A percentile compares a stretch with the other conserved stretches of the same genome.
These are phyloP conservation scores for Boloria euphrosyne DNA, from an alignment of 2,888 invertebrate species.

Conservation along the genomic window DNA sequence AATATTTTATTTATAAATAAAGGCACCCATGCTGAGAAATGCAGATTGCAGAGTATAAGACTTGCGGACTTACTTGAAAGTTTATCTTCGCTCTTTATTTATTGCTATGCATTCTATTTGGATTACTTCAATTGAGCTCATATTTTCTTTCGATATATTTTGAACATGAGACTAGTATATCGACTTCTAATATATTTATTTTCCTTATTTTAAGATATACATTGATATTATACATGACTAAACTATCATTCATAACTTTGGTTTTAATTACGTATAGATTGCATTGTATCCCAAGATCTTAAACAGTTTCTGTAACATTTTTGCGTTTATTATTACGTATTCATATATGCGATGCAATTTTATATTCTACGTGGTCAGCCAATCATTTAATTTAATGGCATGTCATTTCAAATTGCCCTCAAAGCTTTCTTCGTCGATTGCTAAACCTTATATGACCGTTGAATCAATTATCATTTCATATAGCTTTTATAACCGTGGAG, in stretches of 20 bases:
- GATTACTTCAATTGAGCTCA: conserved; percentile 32
- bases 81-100: conserved; percentile 41
- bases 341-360: conserved; percentile 39
- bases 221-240: too few relatives aligned
- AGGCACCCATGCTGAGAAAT: conserved; percentile 33
- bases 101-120: conserved; percentile 36
- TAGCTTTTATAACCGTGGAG: conserved; percentile 45
- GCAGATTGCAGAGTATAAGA: conserved; percentile 46
- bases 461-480: conserved; percentile 63
- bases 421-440: conserved; percentile 53
- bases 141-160: conserved; percentile 28
- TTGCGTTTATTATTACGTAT: conserved; percentile 8
- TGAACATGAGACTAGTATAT: not conserved
- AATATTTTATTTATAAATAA: conserved; percentile 26
- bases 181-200: too few relatives aligned
- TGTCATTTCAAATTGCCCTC: conserved; percentile 61
- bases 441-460: conserved; percentile 53
- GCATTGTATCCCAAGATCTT: too few relatives aligned
- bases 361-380: conserved; percentile 62
- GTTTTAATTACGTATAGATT: too few relatives aligned
- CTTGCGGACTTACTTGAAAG: conserved; percentile 41
- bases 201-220: too few relatives aligned
- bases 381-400: conserved; percentile 68
- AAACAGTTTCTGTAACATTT: not conserved
- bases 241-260: too few relatives aligned